Conservation (phyloP, 2,113 vertebrate species). For the Scolopax mira region DNA sequence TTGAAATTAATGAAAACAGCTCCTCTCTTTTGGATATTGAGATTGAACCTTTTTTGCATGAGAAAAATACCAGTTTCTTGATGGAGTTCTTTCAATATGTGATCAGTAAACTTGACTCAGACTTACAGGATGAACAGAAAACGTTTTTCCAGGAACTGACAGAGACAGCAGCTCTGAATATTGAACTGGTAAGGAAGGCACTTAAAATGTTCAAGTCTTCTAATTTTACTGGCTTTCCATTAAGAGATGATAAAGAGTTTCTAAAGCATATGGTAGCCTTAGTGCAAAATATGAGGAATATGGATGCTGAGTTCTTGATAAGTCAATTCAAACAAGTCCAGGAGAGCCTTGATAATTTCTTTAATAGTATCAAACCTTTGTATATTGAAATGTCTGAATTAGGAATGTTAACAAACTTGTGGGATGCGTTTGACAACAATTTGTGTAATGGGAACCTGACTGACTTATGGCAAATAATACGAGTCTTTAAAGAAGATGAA, state of each 20-base stretch:
- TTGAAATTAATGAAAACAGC: background rate
- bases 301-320: slow-evolving; percentile 41
- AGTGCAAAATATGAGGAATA: background rate
- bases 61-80: background rate
- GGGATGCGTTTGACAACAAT: slow-evolving; percentile 28
- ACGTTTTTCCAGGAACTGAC: background rate
- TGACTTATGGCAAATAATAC: background rate
- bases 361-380: slow-evolving; percentile 2
- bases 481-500: slow-evolving; percentile 23
- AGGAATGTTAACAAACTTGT: slow-evolving; percentile 14
- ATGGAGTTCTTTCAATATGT: background rate
- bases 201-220: slow-evolving; percentile 4
- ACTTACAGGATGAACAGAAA: background rate
- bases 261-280: background rate
- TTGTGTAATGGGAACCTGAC: slow-evolving; percentile 32
- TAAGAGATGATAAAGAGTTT: background rate
- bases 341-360: slow-evolving; percentile 14
- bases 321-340: slow-evolving; percentile 38
- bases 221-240: background rate
- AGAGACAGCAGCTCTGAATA: background rate
- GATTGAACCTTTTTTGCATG: background rate
- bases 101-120: background rate
- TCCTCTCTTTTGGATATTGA: background rate
- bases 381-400: background rate
- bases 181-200: slow-evolving; percentile 21